Base-by-base conservation (phyloP, 2,888 invertebrate species). In the Catonia carolina region DNA sequence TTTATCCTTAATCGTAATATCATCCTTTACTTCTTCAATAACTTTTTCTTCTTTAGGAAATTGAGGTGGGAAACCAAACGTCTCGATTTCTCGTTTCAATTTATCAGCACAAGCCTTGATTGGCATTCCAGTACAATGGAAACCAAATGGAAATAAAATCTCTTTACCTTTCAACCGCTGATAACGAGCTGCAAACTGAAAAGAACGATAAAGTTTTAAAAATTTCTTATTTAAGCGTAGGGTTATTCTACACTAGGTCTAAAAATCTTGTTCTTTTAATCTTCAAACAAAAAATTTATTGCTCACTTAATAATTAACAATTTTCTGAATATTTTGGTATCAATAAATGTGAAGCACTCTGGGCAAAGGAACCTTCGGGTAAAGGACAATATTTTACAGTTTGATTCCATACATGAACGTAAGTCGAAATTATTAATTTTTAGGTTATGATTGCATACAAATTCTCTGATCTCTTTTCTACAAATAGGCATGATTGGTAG, bases 51-150 rank as follows among this genome's bases (percentile, higher is more conserved):
- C 71, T 7, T 65, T 65, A 1, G 96, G 95, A 73, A 98, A 98
- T 18, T 80, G 71, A 1, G 99, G 99, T 17, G 98, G 98, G 72
- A 78, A 91, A 0, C 99, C 99, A 77, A 80, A 99, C 7, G 83
- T 74, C 69, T 89, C 86, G 75, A 99, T 86, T 76, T 99, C 99
- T 58, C 93, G 78, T 69, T 90, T 92, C 41, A 99, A 73, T 72
- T 99, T 99, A 73, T 99, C 99, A 12, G 99, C 92, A 77, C 97
- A 97, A 0, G 98, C 97, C 75, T 97, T 98, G 60, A 99, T 99
- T 1, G 98, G 98, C 98, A 98, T 99, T 45, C 99, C 99, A 18
- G 99, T 99, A 70, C 97, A 97, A 73, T 99, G 99, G 66, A 99
- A 89, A 2, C 94, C 98, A 75, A 99, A 98, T 12, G 99, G 99